Evolutionary conservation across 2,113 vertebrate species (phyloP).

Genomic region (Hippoglossus stenolepis): DNA sequence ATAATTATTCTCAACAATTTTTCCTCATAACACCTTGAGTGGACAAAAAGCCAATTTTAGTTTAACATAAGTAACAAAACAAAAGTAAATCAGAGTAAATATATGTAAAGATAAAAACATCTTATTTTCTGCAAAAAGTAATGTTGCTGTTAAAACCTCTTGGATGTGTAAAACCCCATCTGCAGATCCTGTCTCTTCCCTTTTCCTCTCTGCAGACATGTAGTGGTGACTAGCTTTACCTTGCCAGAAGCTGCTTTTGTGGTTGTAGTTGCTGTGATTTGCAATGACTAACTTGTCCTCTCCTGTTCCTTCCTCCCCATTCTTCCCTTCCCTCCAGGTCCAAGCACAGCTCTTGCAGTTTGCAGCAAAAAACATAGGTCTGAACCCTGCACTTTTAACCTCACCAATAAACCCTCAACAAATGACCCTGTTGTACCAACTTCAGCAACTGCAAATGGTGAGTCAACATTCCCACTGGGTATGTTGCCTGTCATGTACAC

Average conservation of each 20-base stretch:
- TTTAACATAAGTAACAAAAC: not conserved
- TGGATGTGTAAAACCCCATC: not conserved
- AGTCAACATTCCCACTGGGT: slow-evolving; percentile 65
- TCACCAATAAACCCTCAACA: slow-evolving; percentile 99
- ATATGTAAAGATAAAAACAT: not conserved
- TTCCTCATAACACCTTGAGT: not conserved
- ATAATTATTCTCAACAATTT: too few species aligned
- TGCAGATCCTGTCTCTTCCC: not conserved
- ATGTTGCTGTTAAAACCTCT: not conserved
- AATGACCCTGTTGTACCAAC: slow-evolving; percentile 99
- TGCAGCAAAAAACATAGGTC: slow-evolving; percentile 99
- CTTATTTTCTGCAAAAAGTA: not conserved
- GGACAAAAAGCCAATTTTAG: not conserved
- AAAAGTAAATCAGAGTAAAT: not conserved
- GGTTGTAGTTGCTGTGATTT: slow-evolving; percentile 6
- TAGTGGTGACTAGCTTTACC: slow-evolving; percentile 6
- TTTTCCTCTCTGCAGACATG: not conserved
- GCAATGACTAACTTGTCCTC: slow-evolving; percentile 28
- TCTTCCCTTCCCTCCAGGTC: slow-evolving; percentile 84
- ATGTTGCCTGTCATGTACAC: not conserved
- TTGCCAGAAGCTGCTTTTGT: slow-evolving; percentile 19
- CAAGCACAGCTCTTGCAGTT: slow-evolving; percentile 99
- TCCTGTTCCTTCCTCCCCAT: slow-evolving; percentile 2
- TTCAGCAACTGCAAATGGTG: slow-evolving; percentile 99
- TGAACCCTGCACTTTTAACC: slow-evolving; percentile 99